Conservation (phyloP, 2,797 vertebrate genomes). For the Emydoidea blandingii region DNA sequence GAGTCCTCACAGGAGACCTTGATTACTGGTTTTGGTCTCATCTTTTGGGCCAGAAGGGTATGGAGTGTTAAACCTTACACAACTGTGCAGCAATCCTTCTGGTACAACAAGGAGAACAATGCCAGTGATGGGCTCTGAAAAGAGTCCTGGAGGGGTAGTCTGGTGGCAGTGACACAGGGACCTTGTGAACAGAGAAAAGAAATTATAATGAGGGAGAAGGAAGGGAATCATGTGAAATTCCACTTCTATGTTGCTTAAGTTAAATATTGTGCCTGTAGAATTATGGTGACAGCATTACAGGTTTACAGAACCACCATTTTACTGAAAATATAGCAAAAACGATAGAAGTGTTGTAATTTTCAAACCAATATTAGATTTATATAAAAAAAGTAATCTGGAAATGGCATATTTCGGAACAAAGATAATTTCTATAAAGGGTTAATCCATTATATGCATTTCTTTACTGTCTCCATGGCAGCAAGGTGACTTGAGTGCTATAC, state of each 20-base stretch:
- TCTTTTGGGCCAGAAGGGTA: neutral
- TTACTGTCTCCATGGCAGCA: fast-evolving
- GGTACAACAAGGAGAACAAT: neutral
- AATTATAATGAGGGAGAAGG: fast-evolving
- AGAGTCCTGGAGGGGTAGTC: neutral
- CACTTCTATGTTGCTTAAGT: neutral
- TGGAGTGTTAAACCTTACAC: neutral
- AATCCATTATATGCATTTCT: fast-evolving
- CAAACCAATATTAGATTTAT: neutral
- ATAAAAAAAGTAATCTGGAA: neutral
- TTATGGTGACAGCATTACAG: neutral
- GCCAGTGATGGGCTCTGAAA: neutral
- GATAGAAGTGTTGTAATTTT: neutral
- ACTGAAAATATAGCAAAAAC: neutral
- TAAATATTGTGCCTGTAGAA: neutral
- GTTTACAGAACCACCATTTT: neutral
- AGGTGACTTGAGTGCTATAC: fast-evolving
- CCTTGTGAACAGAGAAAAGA: neutral
- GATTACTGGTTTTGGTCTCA: neutral
- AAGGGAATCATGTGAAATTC: fast-evolving
- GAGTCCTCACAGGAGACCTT: neutral
- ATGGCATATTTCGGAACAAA: neutral
- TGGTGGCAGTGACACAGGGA: neutral
- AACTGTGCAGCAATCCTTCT: neutral
- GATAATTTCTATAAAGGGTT: neutral